Percentiles rank a stretch among this genome's conserved stretches.
These are phyloP conservation scores for Aphelenchoides avenae DNA, from an alignment of 1,140 invertebrate species.

Conservation along the genomic window DNA sequence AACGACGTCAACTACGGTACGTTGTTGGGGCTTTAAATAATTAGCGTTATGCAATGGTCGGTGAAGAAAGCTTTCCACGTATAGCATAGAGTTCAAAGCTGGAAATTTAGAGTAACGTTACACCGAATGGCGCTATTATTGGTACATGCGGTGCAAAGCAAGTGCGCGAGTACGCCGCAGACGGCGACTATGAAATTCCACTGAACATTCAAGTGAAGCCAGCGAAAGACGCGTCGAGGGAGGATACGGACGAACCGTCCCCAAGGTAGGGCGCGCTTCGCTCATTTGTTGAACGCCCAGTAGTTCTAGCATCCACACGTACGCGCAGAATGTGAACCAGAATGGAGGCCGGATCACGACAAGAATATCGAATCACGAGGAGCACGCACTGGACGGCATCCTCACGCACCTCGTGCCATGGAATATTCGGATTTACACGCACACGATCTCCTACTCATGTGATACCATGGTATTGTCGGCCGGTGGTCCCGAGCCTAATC, in stretches of 20 bases:
- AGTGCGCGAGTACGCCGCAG: conserved; percentile 3
- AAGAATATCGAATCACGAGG: conserved; percentile 15
- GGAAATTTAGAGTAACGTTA: not conserved
- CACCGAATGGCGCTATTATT: not conserved
- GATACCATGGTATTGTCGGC: too few relatives aligned
- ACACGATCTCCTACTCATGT: conserved; percentile 28
- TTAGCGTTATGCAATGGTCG: not conserved
- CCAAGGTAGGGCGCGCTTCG: not conserved
- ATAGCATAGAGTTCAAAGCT: not conserved
- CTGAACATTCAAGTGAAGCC: not conserved
- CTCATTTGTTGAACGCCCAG: not conserved
- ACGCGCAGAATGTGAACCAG: conserved; percentile 16
- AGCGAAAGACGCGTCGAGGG: not conserved
- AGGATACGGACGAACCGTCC: not conserved
- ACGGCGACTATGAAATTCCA: not conserved
- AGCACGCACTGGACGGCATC: not conserved
- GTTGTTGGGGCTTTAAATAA: not conserved
- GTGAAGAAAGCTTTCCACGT: not conserved
- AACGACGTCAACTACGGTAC: not conserved
- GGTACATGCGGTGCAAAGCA: conserved; percentile 10
- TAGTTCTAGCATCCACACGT: conserved; percentile 22
- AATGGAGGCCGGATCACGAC: conserved; percentile 17
- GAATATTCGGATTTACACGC: conserved; percentile 35
- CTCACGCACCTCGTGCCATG: conserved; percentile 36
- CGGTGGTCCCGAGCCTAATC: too few relatives aligned